These are phyloP conservation scores for Entosphenus tridentatus DNA, from an alignment of 2,113 vertebrate genomes.

Conservation along the genomic window DNA sequence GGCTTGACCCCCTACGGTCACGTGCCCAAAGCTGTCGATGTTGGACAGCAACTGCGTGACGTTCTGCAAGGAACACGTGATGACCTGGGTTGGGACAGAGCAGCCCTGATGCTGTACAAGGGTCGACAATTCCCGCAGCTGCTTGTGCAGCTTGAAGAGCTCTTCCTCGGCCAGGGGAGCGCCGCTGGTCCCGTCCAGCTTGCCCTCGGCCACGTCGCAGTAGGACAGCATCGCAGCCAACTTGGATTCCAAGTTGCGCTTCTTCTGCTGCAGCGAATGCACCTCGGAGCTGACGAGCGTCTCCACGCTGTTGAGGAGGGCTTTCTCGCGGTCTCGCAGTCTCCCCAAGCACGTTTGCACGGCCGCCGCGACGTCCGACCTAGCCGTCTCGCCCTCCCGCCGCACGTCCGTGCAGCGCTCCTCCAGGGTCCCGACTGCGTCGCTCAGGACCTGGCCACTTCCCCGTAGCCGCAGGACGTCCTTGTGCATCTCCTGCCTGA, in stretches of 20 bases:
- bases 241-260: background rate
- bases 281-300: background rate
- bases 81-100: too few relatives aligned
- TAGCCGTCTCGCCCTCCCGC: background rate
- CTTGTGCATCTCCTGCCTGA: background rate
- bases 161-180: background rate
- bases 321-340: constrained; percentile 3
- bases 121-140: background rate
- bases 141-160: background rate
- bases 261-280: background rate
- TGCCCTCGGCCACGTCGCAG: background rate
- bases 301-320: background rate
- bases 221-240: background rate
- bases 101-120: background rate
- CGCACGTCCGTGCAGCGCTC: background rate
- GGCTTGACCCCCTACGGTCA: too few relatives aligned
- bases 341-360: background rate
- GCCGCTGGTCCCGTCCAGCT: background rate
- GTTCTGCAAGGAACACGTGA: too few relatives aligned
- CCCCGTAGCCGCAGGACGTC: constrained; percentile 1
- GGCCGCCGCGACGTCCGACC: background rate
- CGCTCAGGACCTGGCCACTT: background rate
- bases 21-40: too few relatives aligned
- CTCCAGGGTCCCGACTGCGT: background rate
- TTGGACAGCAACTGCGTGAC: too few relatives aligned